Evolutionary conservation across 2,113 vertebrate genomes (phyloP), one percentile per base, ranked within the genome.

Genomic region (Bufo bufo): DNA sequence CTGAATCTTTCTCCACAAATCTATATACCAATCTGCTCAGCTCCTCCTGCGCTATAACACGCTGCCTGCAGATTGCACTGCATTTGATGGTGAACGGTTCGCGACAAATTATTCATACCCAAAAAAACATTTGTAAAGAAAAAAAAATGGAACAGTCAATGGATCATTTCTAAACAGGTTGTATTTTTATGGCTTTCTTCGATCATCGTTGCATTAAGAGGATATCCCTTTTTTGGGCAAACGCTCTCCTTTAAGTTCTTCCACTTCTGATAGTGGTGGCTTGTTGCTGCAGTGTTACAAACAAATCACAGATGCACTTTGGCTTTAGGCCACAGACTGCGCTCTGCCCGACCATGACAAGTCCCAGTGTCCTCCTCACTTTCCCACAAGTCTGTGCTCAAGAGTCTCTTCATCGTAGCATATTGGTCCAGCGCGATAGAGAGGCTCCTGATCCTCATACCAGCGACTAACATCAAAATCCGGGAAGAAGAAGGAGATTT

Each of bases 401-500:
- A 84, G 33, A n/a, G 16, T 78, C 74, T 89, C 87, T 19, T 66
- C 59, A 65, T 89, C 81, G 58, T 89, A 89, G 59, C 14, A 89
- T n/a, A 89, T 43, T 47, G 81, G 87, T 8, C 81, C 87, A 6
- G 82, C 47, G 19, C 87, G 61, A 65, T 89, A 89, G 6, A 52
- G 49, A 66, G 58, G 81, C 52, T 89, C 87, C 17, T 84, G 72
- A 14, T 89, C 50, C 12, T 89, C n/a, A 78, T 89, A 89, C 87
- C 87, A 89, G 9, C 54, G 17, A 20, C 12, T 84, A 17, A 63
- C 14, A 63, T 23, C 84, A 65, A 89, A 89, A 6, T 89, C 87
- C 66, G 87, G 87, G 82, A 89, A 89, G 61, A 89, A 89, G 54
- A 89, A 69, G 1, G 81, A 19, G 16, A 89, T 89, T 84, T 89